A percentile compares a stretch with the other conserved stretches of the same genome.
phyloP scores from a whole-genome alignment of 1,140 invertebrate species.

The Temnothorax longispinosus region DNA sequence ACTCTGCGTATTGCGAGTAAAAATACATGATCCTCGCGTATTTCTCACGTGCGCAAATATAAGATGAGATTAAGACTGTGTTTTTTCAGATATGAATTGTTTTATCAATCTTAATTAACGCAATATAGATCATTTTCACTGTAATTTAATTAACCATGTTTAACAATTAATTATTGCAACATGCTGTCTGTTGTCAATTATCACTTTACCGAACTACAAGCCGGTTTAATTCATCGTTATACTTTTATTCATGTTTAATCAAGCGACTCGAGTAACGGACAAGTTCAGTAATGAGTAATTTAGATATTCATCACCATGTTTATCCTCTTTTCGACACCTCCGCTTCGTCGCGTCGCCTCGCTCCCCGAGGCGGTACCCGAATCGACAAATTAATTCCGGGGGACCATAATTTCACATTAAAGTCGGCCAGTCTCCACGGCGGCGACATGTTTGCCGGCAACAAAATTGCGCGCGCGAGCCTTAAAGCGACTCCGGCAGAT shows the following conservation, averaged over 20 bases:
- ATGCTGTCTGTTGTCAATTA: background rate
- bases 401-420: conserved; percentile 60
- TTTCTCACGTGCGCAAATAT: background rate
- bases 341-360: conserved; percentile 14
- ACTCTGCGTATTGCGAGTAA: background rate
- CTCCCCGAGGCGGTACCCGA: background rate
- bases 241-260: conserved; percentile 36
- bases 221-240: conserved; percentile 7
- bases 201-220: background rate
- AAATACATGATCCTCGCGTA: background rate
- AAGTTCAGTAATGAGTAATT: conserved; percentile 52
- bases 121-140: background rate
- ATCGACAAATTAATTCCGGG: conserved; percentile 56
- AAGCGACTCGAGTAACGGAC: background rate
- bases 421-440: conserved; percentile 54
- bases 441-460: conserved; percentile 71
- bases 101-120: background rate
- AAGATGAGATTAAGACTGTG: background rate
- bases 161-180: background rate
- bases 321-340: background rate
- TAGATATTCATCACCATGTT: conserved; percentile 47
- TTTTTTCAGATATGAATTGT: background rate
- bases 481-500: conserved; percentile 72
- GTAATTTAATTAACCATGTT: background rate
- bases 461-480: conserved; percentile 65